A percentile compares a stretch with the other conserved stretches of the same genome.
These are phyloP conservation scores for Lycaon pictus DNA, from an alignment of 2,113 vertebrate genomes.

Conservation along the genomic window DNA sequence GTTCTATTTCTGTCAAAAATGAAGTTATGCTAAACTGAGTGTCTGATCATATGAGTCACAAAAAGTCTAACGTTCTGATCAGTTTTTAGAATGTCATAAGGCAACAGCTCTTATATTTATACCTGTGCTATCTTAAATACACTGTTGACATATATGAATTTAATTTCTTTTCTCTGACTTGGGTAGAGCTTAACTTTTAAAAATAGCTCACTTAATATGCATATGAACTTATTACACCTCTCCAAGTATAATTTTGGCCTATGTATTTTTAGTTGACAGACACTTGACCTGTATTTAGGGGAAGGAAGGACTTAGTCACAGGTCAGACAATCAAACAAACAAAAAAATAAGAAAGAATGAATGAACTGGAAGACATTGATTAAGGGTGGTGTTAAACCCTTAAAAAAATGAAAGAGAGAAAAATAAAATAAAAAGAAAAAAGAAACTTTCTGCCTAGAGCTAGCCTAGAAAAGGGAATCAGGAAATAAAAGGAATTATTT, in stretches of 20 bases:
- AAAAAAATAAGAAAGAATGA: neutral
- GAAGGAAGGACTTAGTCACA: slow-evolving; percentile 62
- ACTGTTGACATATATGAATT: neutral
- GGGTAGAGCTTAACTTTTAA: neutral
- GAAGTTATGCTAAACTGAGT: neutral
- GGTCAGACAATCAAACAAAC: neutral
- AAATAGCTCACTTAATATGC: neutral
- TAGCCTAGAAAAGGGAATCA: slow-evolving; percentile 74
- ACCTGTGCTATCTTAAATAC: neutral
- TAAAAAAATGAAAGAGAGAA: slow-evolving; percentile 19
- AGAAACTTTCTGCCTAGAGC: slow-evolving; percentile 11
- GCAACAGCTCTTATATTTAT: neutral
- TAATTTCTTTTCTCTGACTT: slow-evolving; percentile 16
- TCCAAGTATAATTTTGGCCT: slow-evolving; percentile 52
- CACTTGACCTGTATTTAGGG: neutral
- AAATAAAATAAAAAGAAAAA: slow-evolving; percentile 50
- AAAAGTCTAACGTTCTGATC: neutral
- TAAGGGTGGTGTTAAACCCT: slow-evolving; percentile 79
- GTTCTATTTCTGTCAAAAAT: slow-evolving; percentile 60
- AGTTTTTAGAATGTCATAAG: neutral
- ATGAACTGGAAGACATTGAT: slow-evolving; percentile 55
- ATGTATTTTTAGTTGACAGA: slow-evolving; percentile 31
- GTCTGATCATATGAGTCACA: neutral
- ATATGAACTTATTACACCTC: slow-evolving; percentile 8
- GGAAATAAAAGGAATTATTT: slow-evolving; percentile 67